Evolutionary conservation across 1,140 invertebrate species (phyloP), one percentile per base, ranked within the genome.

Genomic region (Papilio polyxenes): DNA sequence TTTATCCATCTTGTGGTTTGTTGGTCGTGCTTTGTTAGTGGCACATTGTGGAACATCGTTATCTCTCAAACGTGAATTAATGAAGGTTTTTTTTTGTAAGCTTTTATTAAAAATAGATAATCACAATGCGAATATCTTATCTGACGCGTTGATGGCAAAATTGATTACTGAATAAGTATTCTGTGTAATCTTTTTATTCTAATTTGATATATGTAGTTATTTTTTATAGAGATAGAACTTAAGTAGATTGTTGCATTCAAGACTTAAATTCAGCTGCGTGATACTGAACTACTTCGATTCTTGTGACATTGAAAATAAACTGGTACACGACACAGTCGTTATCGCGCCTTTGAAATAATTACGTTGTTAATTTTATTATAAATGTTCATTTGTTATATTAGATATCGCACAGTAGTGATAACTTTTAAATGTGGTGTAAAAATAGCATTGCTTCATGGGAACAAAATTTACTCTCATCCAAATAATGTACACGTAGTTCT

Each of bases 71-170:
- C 40, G 75, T 77, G 20, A 10, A 23, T 77, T 56, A 77, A 77
- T 77, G 44, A 77, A 48, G 75, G 44, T 77, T 77, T 75, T 77
- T 77, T 75, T 75, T 75, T 77, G 20, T 77, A n/a, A 51, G 49
- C 48, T 75, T 75, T 77, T 77, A 77, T 56, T 77, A 56, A 77
- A 51, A 77, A 48, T 77, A 49, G 48, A 77, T 77, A 77, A 77
- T 77, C 75, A 49, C 44, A 48, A 44, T 75, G 37, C 5, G 31
- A 40, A 31, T 17, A 74, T 15, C 44, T 75, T 75, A 75, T 75
- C 74, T n/a, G 40, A 23, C 48, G 10, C 44, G 48, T 44, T 40
- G 17, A 8, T 75, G 74, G 48, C n/a, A 44, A 72, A 72, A 72
- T 5, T 72, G 65, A 72, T 31, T 13, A 65, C 23, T 23, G 37